phyloP scores from a whole-genome alignment of 1,140 invertebrate genomes.

The Sitodiplosis mosellana region DNA sequence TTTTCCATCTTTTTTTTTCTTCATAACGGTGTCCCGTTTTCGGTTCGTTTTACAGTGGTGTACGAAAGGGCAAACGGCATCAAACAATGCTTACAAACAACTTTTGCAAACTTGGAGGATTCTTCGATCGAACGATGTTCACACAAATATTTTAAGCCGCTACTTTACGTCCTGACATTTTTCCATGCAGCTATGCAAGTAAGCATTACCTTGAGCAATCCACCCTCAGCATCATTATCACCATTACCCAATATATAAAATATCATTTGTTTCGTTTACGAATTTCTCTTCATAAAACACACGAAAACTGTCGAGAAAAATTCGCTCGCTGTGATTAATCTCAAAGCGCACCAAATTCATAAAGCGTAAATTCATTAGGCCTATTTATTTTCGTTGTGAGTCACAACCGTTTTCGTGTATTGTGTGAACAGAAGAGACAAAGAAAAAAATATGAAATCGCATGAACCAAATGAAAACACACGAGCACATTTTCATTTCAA shows the following conservation, averaged over 20 bases:
- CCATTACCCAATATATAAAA: too few species aligned
- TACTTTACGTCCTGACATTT: slow-evolving; percentile 72
- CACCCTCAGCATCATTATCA: too few species aligned
- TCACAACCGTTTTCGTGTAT: slow-evolving; percentile 2
- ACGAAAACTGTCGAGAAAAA: slow-evolving; percentile 1
- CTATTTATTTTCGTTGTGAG: slow-evolving; percentile 3
- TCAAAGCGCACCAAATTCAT: background rate
- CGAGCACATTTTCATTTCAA: too few species aligned
- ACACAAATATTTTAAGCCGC: slow-evolving; percentile 52
- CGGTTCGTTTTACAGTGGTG: slow-evolving; percentile 40
- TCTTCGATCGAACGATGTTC: slow-evolving; percentile 48
- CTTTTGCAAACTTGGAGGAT: slow-evolving; percentile 63
- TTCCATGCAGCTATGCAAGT: slow-evolving; percentile 80
- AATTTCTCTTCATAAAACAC: slow-evolving; percentile 1
- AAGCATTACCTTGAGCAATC: slow-evolving; percentile 6
- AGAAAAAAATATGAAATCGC: too few species aligned
- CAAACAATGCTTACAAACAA: slow-evolving; percentile 74
- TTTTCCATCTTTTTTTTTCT: too few species aligned
- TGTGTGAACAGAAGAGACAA: too few species aligned
- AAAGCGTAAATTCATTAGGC: slow-evolving; percentile 3
- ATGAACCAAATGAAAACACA: too few species aligned
- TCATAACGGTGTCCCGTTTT: too few species aligned
- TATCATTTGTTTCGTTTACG: too few species aligned
- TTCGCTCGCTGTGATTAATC: too few species aligned
- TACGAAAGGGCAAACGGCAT: slow-evolving; percentile 77